phyloP scores from a whole-genome alignment of 1,140 invertebrate species.

The Drosophila parabipectinata region DNA sequence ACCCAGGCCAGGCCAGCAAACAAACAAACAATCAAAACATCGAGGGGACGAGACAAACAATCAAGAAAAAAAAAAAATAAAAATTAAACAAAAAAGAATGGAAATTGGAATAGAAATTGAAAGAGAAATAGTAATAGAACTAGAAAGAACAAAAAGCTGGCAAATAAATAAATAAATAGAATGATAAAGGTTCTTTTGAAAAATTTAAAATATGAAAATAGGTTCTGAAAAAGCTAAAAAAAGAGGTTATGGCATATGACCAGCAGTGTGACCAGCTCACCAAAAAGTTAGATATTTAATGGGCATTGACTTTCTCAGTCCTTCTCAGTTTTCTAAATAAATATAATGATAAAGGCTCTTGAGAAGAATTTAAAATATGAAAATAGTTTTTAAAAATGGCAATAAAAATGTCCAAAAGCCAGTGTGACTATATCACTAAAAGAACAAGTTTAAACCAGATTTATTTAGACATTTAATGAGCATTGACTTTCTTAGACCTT shows the following conservation, averaged over 20 bases:
- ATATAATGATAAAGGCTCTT: conserved; percentile 29
- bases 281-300: conserved; percentile 32
- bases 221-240: conserved; percentile 25
- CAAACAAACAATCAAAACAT: neutral
- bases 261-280: conserved; percentile 14
- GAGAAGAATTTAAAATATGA: conserved; percentile 51
- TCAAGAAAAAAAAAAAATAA: neutral
- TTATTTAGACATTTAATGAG: conserved; percentile 37
- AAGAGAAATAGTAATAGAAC: neutral
- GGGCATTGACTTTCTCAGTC: neutral
- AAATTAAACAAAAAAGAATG: neutral
- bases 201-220: conserved; percentile 51
- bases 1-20: neutral
- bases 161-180: conserved; percentile 27
- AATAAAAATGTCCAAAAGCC: no score
- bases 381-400: conserved; percentile 6
- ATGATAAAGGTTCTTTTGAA: conserved; percentile 42
- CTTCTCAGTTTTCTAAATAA: conserved; percentile 16
- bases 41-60: neutral
- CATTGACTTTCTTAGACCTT: neutral
- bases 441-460: neutral
- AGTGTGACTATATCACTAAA: conserved; percentile 6
- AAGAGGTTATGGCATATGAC: conserved; percentile 19
- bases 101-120: neutral
- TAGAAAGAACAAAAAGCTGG: neutral